A percentile compares a stretch with the other conserved stretches of the same genome.
phyloP scores from a whole-genome alignment of 1,140 invertebrate genomes.

The Marisa cornuarietis region DNA sequence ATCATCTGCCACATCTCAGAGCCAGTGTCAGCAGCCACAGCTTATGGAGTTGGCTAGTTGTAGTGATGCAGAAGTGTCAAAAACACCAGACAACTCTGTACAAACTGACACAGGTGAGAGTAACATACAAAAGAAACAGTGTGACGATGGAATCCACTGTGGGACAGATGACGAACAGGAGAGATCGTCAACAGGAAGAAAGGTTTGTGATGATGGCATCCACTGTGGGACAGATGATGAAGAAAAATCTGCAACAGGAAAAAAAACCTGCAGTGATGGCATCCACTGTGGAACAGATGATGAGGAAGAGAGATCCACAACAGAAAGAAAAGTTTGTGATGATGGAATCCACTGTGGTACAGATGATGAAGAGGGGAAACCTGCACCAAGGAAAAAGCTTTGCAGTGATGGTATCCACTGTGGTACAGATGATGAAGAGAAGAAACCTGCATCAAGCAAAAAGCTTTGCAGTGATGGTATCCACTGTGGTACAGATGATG shows the following conservation, averaged over 20 bases:
- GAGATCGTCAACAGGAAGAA: slow-evolving; percentile 18
- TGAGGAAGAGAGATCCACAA: slow-evolving; percentile 24
- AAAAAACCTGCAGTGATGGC: slow-evolving; percentile 35
- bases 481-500: slow-evolving; percentile 30
- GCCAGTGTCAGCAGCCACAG: background rate
- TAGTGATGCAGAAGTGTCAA: background rate
- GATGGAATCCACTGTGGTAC: slow-evolving; percentile 41
- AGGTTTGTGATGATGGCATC: slow-evolving; percentile 30
- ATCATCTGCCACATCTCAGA: slow-evolving; percentile 5
- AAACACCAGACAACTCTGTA: background rate
- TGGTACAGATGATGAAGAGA: background rate
- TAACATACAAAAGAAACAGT: slow-evolving; percentile 12
- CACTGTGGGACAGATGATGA: slow-evolving; percentile 32
- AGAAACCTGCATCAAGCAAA: background rate
- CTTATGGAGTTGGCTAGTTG: slow-evolving; percentile 15
- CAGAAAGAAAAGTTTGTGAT: slow-evolving; percentile 27
- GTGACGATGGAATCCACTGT: slow-evolving; percentile 39
- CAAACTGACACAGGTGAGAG: background rate
- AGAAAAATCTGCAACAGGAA: no score
- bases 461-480: slow-evolving; percentile 18
- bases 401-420: slow-evolving; percentile 38
- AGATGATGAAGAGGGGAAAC: slow-evolving; percentile 37
- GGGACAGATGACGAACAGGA: slow-evolving; percentile 43
- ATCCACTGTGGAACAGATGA: slow-evolving; percentile 41
- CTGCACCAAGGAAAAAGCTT: slow-evolving; percentile 16